Percentiles rank a stretch among this genome's conserved stretches.
These are phyloP conservation scores for Mylabris sibirica DNA, from an alignment of 2,888 invertebrate genomes.

Conservation along the genomic window DNA sequence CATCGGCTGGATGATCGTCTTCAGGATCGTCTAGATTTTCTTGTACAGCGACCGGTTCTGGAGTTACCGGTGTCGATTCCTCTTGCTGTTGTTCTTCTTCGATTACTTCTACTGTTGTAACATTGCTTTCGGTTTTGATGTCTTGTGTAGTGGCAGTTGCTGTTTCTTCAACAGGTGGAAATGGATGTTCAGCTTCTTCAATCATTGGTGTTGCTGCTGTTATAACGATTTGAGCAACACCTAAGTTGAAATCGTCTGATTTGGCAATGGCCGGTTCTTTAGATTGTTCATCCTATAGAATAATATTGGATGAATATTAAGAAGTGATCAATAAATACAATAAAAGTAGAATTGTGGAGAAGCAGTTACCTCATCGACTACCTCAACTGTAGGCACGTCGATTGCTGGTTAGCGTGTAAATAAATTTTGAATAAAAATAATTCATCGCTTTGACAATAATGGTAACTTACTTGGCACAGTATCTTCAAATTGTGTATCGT, in stretches of 20 bases:
- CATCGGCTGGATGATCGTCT: slow-evolving; percentile 64
- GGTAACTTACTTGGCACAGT: slow-evolving; percentile 43
- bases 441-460: neutral
- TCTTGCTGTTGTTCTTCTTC: slow-evolving; percentile 34
- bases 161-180: slow-evolving; percentile 69
- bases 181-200: slow-evolving; percentile 83
- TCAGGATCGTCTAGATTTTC: slow-evolving; percentile 35
- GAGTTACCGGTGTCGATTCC: slow-evolving; percentile 29
- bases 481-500: slow-evolving; percentile 73
- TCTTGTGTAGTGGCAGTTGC: slow-evolving; percentile 48
- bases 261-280: slow-evolving; percentile 11
- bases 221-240: slow-evolving; percentile 89
- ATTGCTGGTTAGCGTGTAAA: slow-evolving; percentile 43
- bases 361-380: slow-evolving; percentile 57
- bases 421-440: slow-evolving; percentile 11
- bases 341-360: slow-evolving; percentile 17
- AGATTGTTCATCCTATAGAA: slow-evolving; percentile 22
- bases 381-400: slow-evolving; percentile 55
- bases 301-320: neutral
- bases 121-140: slow-evolving; percentile 27
- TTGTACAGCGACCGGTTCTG: slow-evolving; percentile 22
- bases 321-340: neutral
- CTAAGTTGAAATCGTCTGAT: slow-evolving; percentile 71
- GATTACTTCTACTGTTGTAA: slow-evolving; percentile 34
- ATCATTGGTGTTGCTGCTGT: slow-evolving; percentile 93